Conservation (phyloP, 2,888 invertebrate genomes). For the Agrochola macilenta region DNA sequence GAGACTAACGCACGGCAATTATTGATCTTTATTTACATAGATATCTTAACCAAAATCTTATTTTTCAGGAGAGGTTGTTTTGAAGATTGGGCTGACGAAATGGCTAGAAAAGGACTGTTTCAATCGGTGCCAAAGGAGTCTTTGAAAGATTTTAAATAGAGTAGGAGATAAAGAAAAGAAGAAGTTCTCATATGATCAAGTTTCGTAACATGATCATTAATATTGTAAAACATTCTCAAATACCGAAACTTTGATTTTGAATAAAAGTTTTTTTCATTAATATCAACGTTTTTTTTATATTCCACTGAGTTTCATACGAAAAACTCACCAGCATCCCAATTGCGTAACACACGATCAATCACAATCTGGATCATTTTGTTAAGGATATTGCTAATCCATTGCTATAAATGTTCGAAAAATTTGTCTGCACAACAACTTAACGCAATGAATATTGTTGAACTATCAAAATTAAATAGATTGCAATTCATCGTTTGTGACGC, state of each 20-base stretch:
- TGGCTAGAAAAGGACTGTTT: conserved; percentile 87
- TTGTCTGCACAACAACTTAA: no score
- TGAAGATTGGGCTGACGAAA: conserved; percentile 86
- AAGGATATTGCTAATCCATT: no score
- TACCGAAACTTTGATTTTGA: background rate
- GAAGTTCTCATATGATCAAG: background rate
- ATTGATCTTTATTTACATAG: no score
- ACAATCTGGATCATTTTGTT: no score
- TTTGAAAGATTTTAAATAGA: conserved; percentile 63
- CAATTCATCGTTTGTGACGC: no score
- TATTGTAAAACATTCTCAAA: background rate
- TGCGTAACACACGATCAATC: no score
- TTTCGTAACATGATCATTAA: background rate
- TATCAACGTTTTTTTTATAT: background rate
- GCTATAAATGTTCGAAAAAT: no score
- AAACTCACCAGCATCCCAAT: no score
- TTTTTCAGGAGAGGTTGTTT: conserved; percentile 80
- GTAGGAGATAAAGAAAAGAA: background rate
- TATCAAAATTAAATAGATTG: no score
- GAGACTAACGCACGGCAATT: no score
- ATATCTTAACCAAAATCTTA: background rate
- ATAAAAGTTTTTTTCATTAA: conserved; percentile 10
- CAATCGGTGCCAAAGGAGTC: conserved; percentile 80
- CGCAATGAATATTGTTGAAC: no score
- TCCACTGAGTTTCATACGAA: background rate